Conservation (phyloP, 2,797 vertebrate species). For the Scleropages formosus region DNA sequence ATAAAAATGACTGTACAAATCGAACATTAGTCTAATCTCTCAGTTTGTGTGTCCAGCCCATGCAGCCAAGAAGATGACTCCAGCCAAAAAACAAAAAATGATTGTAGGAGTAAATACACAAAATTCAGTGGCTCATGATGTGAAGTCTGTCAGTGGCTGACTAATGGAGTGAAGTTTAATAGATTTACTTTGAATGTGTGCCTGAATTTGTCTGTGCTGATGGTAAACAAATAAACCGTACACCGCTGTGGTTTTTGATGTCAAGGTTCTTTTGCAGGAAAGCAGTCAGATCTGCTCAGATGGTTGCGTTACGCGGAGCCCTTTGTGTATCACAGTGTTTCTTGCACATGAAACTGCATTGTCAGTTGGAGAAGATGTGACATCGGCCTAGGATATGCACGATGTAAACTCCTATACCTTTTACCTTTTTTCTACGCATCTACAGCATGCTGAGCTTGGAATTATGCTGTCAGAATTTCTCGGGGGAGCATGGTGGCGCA, state of each 20-base stretch:
- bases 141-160: neutral
- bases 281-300: neutral
- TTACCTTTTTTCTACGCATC: neutral
- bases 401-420: neutral
- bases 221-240: neutral
- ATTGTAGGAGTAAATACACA: neutral
- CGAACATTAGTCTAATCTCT: neutral
- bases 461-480: slow-evolving; percentile 1
- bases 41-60: neutral
- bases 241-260: neutral
- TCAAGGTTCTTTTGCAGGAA: slow-evolving; percentile 6
- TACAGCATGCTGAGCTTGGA: neutral
- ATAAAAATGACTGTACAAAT: no score
- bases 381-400: neutral
- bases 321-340: no score
- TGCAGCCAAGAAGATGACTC: neutral
- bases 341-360: neutral
- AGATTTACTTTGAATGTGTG: neutral
- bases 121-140: neutral
- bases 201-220: neutral
- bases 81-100: neutral
- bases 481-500: no score
- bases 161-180: neutral
- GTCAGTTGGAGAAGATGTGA: neutral
- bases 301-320: no score